Evolutionary conservation across 2,888 invertebrate species (phyloP).

Genomic region (Cephus spinipes): DNA sequence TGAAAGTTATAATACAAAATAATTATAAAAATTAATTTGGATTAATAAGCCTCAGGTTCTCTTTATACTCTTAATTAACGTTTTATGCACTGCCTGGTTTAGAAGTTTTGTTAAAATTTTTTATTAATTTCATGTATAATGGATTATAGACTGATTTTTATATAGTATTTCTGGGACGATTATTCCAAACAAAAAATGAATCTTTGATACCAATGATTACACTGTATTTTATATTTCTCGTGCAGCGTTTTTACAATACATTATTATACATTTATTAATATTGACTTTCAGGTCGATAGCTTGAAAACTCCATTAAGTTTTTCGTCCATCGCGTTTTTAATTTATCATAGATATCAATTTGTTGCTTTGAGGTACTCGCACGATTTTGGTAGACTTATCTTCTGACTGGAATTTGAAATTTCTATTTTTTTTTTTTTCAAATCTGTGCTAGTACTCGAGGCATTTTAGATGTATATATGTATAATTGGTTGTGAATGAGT

Average conservation of each 20-base stretch:
- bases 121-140: neutral
- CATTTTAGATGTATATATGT: neutral
- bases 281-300: neutral
- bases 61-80: neutral
- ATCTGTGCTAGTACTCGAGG: neutral
- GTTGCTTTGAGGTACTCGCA: neutral
- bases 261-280: neutral
- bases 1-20: neutral
- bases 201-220: neutral
- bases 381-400: neutral
- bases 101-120: neutral
- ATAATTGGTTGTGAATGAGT: slow-evolving; percentile 55
- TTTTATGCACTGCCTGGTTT: neutral
- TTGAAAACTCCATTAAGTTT: neutral
- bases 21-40: neutral
- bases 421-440: neutral
- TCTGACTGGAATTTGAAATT: neutral
- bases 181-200: neutral
- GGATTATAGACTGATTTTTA: too few species aligned
- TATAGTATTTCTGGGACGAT: too few species aligned
- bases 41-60: neutral
- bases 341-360: neutral
- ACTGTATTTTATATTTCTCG: neutral
- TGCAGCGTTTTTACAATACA: neutral
- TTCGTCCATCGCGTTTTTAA: neutral